Conservation (phyloP, 2,888 invertebrate species). For the Mesochorus sp. region DNA sequence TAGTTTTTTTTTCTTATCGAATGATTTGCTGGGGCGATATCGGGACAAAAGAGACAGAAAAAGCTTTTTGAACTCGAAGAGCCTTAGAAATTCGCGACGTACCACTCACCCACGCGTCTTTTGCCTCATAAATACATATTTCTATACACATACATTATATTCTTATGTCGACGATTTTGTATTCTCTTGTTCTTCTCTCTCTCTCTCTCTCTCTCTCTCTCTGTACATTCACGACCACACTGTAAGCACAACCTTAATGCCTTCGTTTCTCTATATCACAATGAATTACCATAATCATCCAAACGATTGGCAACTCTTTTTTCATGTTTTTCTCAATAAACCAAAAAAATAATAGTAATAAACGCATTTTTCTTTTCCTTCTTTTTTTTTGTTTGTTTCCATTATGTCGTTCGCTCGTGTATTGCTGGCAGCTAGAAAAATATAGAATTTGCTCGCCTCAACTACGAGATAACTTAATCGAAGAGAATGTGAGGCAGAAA, state of each 20-base stretch:
- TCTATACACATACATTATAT: slow-evolving; percentile 61
- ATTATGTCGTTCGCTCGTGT: slow-evolving; percentile 66
- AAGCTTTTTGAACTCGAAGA: slow-evolving; percentile 42
- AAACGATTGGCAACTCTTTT: slow-evolving; percentile 72
- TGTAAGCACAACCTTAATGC: slow-evolving; percentile 70
- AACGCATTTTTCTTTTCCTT: slow-evolving; percentile 8
- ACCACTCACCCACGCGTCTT: slow-evolving; percentile 52
- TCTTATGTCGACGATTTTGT: slow-evolving; percentile 56
- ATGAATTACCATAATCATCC: slow-evolving; percentile 71
- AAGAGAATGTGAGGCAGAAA: too few relatives aligned
- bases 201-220: slow-evolving; percentile 45
- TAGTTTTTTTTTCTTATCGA: neutral
- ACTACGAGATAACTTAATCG: slow-evolving; percentile 67
- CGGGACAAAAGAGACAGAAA: neutral
- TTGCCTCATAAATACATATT: slow-evolving; percentile 61
- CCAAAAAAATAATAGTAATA: too few relatives aligned
- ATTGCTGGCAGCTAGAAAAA: slow-evolving; percentile 74
- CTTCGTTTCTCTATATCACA: slow-evolving; percentile 75
- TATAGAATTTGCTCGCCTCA: slow-evolving; percentile 74
- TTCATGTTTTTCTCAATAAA: slow-evolving; percentile 49
- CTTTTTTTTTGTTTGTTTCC: slow-evolving; percentile 48
- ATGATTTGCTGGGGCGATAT: neutral
- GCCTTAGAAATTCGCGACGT: slow-evolving; percentile 45
- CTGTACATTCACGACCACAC: slow-evolving; percentile 66
- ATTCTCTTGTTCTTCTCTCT: slow-evolving; percentile 23